Conservation (phyloP, 2,113 vertebrate species). For the Tauraco erythrolophus region DNA sequence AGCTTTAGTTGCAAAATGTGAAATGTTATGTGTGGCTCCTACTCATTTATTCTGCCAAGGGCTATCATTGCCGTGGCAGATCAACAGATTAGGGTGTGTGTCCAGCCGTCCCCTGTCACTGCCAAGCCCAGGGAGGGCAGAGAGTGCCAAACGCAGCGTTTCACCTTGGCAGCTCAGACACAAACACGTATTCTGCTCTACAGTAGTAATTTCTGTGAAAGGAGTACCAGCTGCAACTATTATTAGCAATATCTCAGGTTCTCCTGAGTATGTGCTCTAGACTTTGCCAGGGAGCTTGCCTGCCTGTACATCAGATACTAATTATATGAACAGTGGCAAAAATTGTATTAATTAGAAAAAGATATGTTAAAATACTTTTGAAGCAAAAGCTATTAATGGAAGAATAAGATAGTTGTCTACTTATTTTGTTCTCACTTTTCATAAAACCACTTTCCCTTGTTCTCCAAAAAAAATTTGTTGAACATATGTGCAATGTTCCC, state of each 20-base stretch:
- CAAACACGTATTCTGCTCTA: background rate
- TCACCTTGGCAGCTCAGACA: conserved; percentile 22
- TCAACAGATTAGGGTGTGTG: background rate
- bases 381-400: background rate
- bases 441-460: background rate
- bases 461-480: background rate
- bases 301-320: background rate
- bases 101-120: conserved; percentile 2
- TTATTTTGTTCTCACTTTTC: background rate
- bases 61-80: conserved; percentile 19
- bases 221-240: background rate
- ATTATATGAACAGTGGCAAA: background rate
- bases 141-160: background rate
- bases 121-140: background rate
- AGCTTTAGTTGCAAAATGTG: background rate
- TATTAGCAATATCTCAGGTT: background rate
- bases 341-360: background rate
- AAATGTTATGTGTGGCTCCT: background rate
- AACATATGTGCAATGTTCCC: fast-evolving
- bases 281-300: background rate
- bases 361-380: background rate
- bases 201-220: background rate
- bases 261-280: background rate
- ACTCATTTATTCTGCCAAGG: background rate
- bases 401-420: background rate